Evolutionary conservation across 1,140 invertebrate genomes (phyloP), one percentile per base, ranked within the genome.

Genomic region (Drosophila fuyamai): DNA sequence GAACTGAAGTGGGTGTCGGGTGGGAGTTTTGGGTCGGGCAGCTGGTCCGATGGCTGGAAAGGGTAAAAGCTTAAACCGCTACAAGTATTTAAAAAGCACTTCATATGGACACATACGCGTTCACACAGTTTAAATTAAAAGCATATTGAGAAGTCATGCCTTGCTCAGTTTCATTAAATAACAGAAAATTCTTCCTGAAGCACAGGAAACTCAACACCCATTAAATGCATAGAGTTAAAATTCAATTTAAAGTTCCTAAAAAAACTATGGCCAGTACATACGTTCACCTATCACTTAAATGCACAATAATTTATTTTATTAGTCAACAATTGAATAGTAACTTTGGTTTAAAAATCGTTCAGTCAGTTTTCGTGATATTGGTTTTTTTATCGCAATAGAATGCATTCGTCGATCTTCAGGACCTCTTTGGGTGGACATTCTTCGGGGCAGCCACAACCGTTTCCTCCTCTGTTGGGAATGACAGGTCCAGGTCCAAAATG

Each of bases 1-100:
- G 83, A 70, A 63, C 71, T 88, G 62, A 88, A 88, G 83, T 88
- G 79, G 83, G 44, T 83, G 55, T 60, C 43, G 61, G 47, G 50
- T 55, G 58, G 50, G 72, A 55, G 67, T 60, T 48, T 46, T 48
- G 66, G 36, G 41, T 38, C 13, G 61, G 43, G 51, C 44, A 58
- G 46, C 23, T 46, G 36, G 9, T 14, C n/a, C 46, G 27, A 43
- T 41, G 57, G 59, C 55, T 82, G 79, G 56, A 63, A 54, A 65
- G 73, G 73, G 60, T 86, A 79, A 86, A 82, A 86, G 79, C 83
- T 86, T 86, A 86, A 88, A 79, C 79, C 79, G 83, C 67, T 82
- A 86, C 71, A 86, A 88, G 83, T 86, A 86, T 86, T 86, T 86
- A 86, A 86, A 86, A 82, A 81, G 76, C 83, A 86, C 83, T 86